Evolutionary conservation across 1,140 invertebrate species (phyloP), one percentile per base, ranked within the genome.

Genomic region (Anoplophora glabripennis): DNA sequence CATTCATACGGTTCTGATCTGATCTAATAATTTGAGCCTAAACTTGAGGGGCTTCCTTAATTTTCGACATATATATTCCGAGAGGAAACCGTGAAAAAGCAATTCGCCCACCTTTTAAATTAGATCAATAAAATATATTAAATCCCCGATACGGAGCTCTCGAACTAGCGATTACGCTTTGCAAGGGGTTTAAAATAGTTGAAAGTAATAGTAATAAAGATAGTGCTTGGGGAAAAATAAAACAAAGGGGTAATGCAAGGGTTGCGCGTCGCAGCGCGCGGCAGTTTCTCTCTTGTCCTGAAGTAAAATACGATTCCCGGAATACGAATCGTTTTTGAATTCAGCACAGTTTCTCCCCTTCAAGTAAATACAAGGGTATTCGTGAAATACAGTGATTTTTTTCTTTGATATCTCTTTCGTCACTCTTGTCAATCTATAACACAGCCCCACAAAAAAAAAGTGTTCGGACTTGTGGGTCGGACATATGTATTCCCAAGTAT

Each of bases 11-110:
- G 21, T 28, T 28, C 21, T 28, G 21, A 28, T 28, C 21, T 28
- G 21, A 28, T 28, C 21, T 28, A 28, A 28, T 28, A 28, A 28
- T 28, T 28, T 28, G 21, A 28, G 21, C 21, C 21, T 28, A 28
- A 45, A 45, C 42, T 45, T 45, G 15, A 45, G 17, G 21, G 42
- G 42, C 17, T 45, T 45, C 42, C 21, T 18, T 45, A 45, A 45
- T 45, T 45, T 45, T 45, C 42, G 15, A 45, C 42, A 45, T 10
- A 45, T 45, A 15, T 18, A 45, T 18, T 45, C n/a, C 9, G 15
- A 18, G 21, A 18, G 42, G 42, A 45, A 45, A 45, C 42, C 42
- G 38, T 41, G 38, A 15, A n/a, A 41, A 41, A 41, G 38, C 15
- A 41, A 41, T 12, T 41, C 38, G n/a, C n/a, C 10, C 9, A 5